These are phyloP conservation scores for Meteorus sp. DNA, from an alignment of 1,140 invertebrate species.

Conservation along the genomic window DNA sequence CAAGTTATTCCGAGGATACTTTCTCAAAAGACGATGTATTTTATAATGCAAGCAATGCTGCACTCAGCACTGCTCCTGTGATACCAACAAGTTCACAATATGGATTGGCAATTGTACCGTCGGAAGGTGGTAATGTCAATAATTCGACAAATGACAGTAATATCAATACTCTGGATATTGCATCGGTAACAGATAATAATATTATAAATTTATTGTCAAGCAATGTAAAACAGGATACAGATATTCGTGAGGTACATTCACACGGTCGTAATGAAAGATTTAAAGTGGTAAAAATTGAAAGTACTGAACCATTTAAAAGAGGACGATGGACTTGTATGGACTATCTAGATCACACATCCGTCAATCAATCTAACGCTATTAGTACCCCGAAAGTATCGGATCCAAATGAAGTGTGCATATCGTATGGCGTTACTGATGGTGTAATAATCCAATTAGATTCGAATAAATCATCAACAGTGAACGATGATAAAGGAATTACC, in stretches of 20 bases:
- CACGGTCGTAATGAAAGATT: conserved; percentile 82
- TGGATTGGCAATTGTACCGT: conserved; percentile 75
- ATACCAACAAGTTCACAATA: conserved; percentile 84
- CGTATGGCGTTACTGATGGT: conserved; percentile 55
- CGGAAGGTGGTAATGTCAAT: conserved; percentile 62
- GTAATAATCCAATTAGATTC: conserved; percentile 50
- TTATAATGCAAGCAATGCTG: conserved; percentile 74
- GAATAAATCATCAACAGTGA: conserved; percentile 35
- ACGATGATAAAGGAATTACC: conserved; percentile 38
- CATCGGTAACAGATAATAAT: conserved; percentile 57
- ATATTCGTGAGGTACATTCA: conserved; percentile 72
- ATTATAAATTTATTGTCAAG: conserved; percentile 58
- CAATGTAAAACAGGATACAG: conserved; percentile 63
- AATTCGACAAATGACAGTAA: conserved; percentile 65
- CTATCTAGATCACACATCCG: conserved; percentile 83
- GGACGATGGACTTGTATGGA: conserved; percentile 96
- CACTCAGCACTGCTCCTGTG: conserved; percentile 75
- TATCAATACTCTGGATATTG: conserved; percentile 64
- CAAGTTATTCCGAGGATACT: conserved; percentile 82
- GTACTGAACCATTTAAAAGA: conserved; percentile 89
- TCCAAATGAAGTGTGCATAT: conserved; percentile 57
- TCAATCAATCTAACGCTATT: conserved; percentile 58
- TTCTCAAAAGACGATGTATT: conserved; percentile 82
- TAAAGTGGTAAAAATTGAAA: conserved; percentile 96
- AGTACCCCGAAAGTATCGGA: conserved; percentile 49